These are phyloP conservation scores for Acleris cristana DNA, from an alignment of 2,888 invertebrate species.

Conservation along the genomic window DNA sequence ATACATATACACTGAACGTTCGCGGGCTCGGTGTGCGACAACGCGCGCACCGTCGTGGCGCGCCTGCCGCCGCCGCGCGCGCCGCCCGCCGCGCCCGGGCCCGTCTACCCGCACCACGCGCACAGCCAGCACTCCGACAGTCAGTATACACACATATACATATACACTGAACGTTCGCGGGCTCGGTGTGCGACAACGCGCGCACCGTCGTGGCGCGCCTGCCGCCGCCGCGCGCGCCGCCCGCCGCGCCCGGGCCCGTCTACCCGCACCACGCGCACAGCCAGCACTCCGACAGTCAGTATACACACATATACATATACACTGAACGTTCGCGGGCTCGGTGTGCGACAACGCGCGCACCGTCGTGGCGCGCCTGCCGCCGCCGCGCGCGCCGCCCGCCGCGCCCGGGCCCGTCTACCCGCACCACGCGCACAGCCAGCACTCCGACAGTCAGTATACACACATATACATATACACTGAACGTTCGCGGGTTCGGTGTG, in stretches of 20 bases:
- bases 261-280: conserved; percentile 40
- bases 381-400: too few species aligned
- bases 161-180: conserved; percentile 17
- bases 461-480: too few species aligned
- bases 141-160: conserved; percentile 35
- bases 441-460: too few species aligned
- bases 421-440: too few species aligned
- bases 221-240: conserved; percentile 69
- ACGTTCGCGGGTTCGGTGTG: too few species aligned
- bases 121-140: conserved; percentile 47
- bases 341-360: too few species aligned
- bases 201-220: conserved; percentile 52
- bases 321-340: too few species aligned
- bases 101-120: conserved; percentile 41
- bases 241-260: conserved; percentile 62
- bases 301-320: neutral
- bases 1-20: neutral
- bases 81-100: conserved; percentile 71
- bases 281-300: conserved; percentile 49
- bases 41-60: conserved; percentile 42
- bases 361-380: too few species aligned
- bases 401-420: too few species aligned
- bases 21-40: conserved; percentile 29
- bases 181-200: conserved; percentile 28
- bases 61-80: conserved; percentile 65